Evolutionary conservation across 2,797 vertebrate genomes (phyloP).

Genomic region (Mormyrus proboscirostris): DNA sequence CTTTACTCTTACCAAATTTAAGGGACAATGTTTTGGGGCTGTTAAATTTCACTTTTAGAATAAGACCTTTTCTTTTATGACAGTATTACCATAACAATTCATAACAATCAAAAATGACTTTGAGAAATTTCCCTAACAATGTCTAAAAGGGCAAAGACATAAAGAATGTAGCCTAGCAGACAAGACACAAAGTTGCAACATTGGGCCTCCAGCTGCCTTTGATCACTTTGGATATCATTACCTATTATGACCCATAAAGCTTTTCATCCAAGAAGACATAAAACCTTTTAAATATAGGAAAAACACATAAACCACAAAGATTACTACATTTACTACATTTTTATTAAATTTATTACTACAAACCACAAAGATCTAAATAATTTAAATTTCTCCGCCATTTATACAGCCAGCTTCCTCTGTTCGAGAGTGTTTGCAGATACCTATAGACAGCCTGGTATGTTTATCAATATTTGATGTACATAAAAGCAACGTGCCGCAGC

Average conservation of each 20-base stretch:
- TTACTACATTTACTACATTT: neutral
- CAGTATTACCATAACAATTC: neutral
- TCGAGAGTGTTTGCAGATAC: neutral
- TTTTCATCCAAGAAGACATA: neutral
- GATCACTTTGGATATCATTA: neutral
- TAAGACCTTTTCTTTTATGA: conserved; percentile 3
- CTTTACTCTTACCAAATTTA: neutral
- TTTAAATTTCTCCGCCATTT: neutral
- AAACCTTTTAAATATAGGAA: neutral
- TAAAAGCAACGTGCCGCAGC: neutral
- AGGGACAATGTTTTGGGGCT: neutral
- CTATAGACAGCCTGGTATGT: neutral
- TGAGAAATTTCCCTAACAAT: neutral
- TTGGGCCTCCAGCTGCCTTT: neutral
- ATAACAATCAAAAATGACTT: neutral
- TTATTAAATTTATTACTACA: neutral
- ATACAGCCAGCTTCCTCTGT: neutral
- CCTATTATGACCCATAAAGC: neutral
- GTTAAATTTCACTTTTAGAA: neutral
- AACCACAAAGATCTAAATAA: neutral
- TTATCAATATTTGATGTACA: neutral
- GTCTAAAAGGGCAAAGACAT: neutral
- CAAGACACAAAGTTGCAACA: neutral
- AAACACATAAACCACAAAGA: neutral
- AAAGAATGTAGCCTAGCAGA: neutral